Conservation (phyloP, 2,888 invertebrate species). For the Campoletis raptor region DNA sequence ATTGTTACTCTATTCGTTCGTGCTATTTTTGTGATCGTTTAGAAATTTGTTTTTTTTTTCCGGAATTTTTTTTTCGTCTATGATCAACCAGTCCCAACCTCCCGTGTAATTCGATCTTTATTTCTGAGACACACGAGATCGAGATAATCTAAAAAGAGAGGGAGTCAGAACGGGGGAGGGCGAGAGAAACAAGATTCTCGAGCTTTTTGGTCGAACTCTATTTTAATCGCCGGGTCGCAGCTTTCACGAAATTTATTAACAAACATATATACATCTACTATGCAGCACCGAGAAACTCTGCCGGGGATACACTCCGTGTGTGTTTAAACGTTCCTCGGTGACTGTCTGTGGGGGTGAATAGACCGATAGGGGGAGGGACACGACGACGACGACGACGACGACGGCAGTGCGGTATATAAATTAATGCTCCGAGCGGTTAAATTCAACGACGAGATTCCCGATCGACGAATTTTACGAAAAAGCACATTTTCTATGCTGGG, state of each 20-base stretch:
- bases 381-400: neutral
- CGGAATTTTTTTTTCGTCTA: neutral
- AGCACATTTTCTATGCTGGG: neutral
- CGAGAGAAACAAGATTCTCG: constrained; percentile 22
- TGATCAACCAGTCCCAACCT: neutral
- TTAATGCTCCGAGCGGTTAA: constrained; percentile 79
- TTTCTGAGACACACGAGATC: constrained; percentile 25
- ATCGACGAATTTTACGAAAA: constrained; percentile 57
- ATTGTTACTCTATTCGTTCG: neutral
- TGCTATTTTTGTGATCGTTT: constrained; percentile 21
- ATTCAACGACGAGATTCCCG: constrained; percentile 75
- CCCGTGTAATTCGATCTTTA: constrained; percentile 30
- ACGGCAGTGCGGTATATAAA: constrained; percentile 74
- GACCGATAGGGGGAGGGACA: constrained; percentile 8
- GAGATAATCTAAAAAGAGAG: constrained; percentile 21
- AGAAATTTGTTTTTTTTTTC: neutral
- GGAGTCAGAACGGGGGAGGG: neutral
- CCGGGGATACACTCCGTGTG: constrained; percentile 15
- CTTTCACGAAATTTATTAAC: constrained; percentile 61
- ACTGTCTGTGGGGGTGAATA: constrained; percentile 43
- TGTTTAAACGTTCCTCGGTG: constrained; percentile 34
- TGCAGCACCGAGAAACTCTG: constrained; percentile 29
- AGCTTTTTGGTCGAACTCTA: constrained; percentile 65
- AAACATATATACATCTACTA: constrained; percentile 24
- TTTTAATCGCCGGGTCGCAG: constrained; percentile 65